A percentile compares a stretch with the other conserved stretches of the same genome.
Evolutionary conservation across 2,797 vertebrate species (phyloP).

Genomic region (Acanthurus lineatus): DNA sequence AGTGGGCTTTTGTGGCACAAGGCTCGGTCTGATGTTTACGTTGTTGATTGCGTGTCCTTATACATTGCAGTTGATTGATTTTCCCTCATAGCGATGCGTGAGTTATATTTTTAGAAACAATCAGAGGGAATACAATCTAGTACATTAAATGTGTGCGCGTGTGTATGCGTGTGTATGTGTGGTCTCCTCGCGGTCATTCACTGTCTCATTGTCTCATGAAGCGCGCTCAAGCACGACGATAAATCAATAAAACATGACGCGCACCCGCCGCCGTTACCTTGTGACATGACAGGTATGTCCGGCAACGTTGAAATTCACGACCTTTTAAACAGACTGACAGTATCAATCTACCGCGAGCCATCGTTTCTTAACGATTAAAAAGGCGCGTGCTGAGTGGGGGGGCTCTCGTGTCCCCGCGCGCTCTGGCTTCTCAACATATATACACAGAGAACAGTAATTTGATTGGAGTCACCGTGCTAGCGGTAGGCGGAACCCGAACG

Average conservation of each 20-base stretch:
- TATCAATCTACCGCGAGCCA: background rate
- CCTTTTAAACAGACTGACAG: background rate
- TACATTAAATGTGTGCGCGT: background rate
- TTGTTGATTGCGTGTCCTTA: conserved; percentile 45
- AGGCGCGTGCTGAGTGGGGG: conserved; percentile 40
- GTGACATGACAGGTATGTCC: background rate
- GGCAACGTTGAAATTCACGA: background rate
- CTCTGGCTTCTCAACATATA: conserved; percentile 28
- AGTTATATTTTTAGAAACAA: background rate
- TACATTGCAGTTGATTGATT: conserved; percentile 38
- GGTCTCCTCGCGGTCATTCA: conserved; percentile 7
- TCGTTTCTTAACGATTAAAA: conserved; percentile 17
- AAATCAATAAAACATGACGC: background rate
- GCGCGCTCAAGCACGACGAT: conserved; percentile 27
- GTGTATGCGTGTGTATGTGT: background rate
- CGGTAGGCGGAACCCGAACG: conserved; percentile 79
- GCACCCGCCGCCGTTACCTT: background rate
- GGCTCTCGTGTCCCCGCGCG: conserved; percentile 43
- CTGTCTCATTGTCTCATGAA: conserved; percentile 34
- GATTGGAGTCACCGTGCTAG: conserved; percentile 65
- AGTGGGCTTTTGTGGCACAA: conserved; percentile 52
- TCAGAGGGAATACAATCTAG: conserved; percentile 35
- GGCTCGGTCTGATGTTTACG: conserved; percentile 53
- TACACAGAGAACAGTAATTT: conserved; percentile 46
- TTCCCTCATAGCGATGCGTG: conserved; percentile 1